These are phyloP conservation scores for Prochilodus magdalenae DNA, from an alignment of 2,113 vertebrate genomes.

Conservation along the genomic window DNA sequence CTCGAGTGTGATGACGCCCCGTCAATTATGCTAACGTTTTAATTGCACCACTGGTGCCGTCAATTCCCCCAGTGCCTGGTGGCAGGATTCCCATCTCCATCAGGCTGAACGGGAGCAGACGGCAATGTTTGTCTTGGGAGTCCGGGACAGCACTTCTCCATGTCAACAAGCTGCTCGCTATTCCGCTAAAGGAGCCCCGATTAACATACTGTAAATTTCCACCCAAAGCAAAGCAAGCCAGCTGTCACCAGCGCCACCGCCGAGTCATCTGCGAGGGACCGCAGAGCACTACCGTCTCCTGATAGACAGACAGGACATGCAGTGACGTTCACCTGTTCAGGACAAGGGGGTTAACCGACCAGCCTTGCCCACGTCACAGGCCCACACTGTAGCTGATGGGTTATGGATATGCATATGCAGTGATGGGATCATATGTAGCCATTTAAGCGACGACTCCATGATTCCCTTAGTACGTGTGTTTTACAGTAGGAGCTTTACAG, in stretches of 20 bases:
- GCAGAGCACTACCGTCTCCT: not conserved
- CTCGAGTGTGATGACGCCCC: slow-evolving; percentile 43
- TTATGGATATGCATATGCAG: too few species aligned
- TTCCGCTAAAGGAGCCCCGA: slow-evolving; percentile 19
- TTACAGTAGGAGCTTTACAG: too few species aligned
- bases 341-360: too few species aligned
- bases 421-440: too few species aligned
- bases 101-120: slow-evolving; percentile 51
- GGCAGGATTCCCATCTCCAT: slow-evolving; percentile 32
- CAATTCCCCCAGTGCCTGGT: slow-evolving; percentile 34
- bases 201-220: slow-evolving; percentile 27
- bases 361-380: too few species aligned
- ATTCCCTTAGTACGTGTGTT: too few species aligned
- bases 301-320: not conserved
- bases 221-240: slow-evolving; percentile 19
- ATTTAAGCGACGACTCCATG: too few species aligned
- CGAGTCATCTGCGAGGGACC: not conserved
- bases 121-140: slow-evolving; percentile 42
- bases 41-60: slow-evolving; percentile 51
- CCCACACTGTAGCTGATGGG: too few species aligned
- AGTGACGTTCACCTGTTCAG: not conserved
- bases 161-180: slow-evolving; percentile 49
- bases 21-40: slow-evolving; percentile 56
- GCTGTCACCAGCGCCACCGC: not conserved
- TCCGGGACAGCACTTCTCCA: slow-evolving; percentile 41